Percentiles rank a stretch among this genome's conserved stretches.
Evolutionary conservation across 1,140 invertebrate genomes (phyloP).

Genomic region (Drusus annulatus): DNA sequence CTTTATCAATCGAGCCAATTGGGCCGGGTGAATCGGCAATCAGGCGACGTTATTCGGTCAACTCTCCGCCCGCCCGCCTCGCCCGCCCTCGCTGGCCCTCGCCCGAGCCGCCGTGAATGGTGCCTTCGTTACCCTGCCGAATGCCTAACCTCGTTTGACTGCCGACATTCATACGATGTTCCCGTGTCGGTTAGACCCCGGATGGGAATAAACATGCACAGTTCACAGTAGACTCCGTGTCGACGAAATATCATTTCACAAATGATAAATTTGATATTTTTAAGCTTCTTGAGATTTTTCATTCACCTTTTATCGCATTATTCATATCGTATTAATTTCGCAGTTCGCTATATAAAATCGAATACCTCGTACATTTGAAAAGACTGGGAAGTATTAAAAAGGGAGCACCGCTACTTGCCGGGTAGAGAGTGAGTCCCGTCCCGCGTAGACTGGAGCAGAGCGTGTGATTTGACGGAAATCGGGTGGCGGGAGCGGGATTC

Average conservation of each 20-base stretch:
- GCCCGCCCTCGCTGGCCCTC: conserved; percentile 46
- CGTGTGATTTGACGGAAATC: neutral
- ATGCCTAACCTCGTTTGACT: conserved; percentile 57
- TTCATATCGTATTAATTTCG: too few species aligned
- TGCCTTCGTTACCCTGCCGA: conserved; percentile 56
- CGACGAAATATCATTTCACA: neutral
- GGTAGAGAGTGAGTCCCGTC: neutral
- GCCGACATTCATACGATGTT: conserved; percentile 42
- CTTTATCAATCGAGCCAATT: conserved; percentile 72
- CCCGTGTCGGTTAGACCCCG: conserved; percentile 42
- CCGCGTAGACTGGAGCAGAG: too few species aligned
- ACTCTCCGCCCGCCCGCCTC: conserved; percentile 56
- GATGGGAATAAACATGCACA: conserved; percentile 37
- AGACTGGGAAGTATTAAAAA: conserved; percentile 1
- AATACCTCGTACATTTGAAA: neutral
- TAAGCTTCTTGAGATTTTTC: neutral
- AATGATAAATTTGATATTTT: too few species aligned
- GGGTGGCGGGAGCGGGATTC: neutral
- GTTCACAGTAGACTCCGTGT: neutral
- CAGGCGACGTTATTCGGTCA: conserved; percentile 62
- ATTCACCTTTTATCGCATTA: neutral
- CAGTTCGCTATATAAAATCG: too few species aligned
- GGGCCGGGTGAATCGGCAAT: conserved; percentile 71
- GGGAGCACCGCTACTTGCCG: conserved; percentile 5
- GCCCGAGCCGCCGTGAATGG: conserved; percentile 55